Evolutionary conservation across 2,888 invertebrate species (phyloP).

Genomic region (Saturnia japonica): DNA sequence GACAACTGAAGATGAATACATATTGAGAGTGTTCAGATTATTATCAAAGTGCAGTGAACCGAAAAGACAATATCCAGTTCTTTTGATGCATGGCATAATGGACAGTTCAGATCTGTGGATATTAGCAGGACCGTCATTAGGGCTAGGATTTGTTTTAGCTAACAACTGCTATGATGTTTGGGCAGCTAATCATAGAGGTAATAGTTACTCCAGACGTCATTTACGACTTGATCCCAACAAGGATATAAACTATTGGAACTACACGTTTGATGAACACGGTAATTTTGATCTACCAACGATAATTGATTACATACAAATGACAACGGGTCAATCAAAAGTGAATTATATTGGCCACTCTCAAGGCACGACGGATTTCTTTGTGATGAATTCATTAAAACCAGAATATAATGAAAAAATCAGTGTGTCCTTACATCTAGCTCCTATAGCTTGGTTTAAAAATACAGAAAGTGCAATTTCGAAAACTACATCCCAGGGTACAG

Average conservation of each 20-base stretch:
- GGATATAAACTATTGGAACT: constrained; percentile 76
- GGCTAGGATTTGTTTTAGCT: constrained; percentile 64
- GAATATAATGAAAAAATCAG: constrained; percentile 83
- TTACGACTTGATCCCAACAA: constrained; percentile 57
- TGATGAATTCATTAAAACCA: constrained; percentile 76
- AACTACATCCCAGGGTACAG: constrained; percentile 38
- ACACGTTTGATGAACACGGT: constrained; percentile 87
- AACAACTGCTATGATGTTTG: constrained; percentile 80
- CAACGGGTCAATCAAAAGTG: constrained; percentile 78
- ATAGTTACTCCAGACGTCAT: constrained; percentile 83
- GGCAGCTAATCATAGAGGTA: constrained; percentile 81
- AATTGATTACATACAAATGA: constrained; percentile 57
- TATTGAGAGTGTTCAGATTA: constrained; percentile 56
- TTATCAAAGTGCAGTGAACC: constrained; percentile 46
- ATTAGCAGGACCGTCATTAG: constrained; percentile 47
- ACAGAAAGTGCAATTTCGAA: constrained; percentile 54
- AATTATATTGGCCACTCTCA: constrained; percentile 87
- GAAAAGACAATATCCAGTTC: constrained; percentile 45
- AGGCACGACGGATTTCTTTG: constrained; percentile 83
- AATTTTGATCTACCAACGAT: constrained; percentile 86
- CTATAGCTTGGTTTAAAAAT: constrained; percentile 78
- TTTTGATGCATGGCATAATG: constrained; percentile 59
- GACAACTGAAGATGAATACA: constrained; percentile 62
- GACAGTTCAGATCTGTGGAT: constrained; percentile 62
- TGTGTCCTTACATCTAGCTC: constrained; percentile 69